These are phyloP conservation scores for Fundulus diaphanus DNA, from an alignment of 2,797 vertebrate genomes.

Conservation along the genomic window DNA sequence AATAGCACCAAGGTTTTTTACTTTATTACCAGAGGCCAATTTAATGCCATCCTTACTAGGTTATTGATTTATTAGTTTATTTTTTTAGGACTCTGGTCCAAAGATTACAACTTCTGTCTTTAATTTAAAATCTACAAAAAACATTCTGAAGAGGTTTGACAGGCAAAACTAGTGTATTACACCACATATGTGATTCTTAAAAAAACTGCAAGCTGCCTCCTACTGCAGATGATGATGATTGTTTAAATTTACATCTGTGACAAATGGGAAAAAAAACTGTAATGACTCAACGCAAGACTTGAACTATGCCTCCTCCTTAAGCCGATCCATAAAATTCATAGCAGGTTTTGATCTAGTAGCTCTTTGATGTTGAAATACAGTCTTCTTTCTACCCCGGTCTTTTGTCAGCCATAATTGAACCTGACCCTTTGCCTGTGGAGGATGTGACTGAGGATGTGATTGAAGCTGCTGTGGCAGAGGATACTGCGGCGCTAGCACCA, in stretches of 20 bases:
- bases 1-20: no score
- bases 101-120: no score
- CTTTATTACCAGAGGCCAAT: no score
- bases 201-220: not conserved
- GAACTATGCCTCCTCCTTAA: not conserved
- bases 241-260: not conserved
- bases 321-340: not conserved
- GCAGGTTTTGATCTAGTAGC: not conserved
- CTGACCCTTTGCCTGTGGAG: conserved; percentile 66
- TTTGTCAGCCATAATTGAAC: conserved; percentile 52
- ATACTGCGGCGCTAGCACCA: conserved; percentile 48
- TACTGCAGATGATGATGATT: not conserved
- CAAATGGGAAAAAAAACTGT: no score
- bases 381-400: not conserved
- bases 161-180: not conserved
- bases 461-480: conserved; percentile 53
- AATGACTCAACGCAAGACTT: not conserved
- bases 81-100: no score
- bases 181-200: not conserved
- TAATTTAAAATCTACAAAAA: no score
- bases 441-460: conserved; percentile 69
- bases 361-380: not conserved
- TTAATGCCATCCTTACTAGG: no score
- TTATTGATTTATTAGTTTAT: no score
- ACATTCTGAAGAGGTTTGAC: not conserved